A percentile compares a stretch with the other conserved stretches of the same genome.
Evolutionary conservation across 2,888 invertebrate species (phyloP).

Genomic region (Lucinisca nassula): DNA sequence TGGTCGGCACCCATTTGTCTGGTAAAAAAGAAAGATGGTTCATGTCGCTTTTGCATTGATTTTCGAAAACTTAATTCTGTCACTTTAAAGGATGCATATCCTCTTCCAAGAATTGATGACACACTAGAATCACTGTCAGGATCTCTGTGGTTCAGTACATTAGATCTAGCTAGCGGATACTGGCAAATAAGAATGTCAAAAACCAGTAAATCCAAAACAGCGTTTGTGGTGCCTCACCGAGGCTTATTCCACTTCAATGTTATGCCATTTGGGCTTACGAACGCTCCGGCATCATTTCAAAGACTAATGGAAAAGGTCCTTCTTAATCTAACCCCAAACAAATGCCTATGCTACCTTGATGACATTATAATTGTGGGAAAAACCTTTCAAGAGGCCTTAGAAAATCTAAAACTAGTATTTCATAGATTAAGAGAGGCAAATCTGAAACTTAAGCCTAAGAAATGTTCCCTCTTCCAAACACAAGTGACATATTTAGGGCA

Average conservation of each 20-base stretch:
- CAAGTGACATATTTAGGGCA: slow-evolving; percentile 17
- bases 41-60: background rate
- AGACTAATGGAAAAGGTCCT: slow-evolving; percentile 14
- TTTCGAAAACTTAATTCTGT: background rate
- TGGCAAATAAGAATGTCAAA: background rate
- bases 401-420: slow-evolving; percentile 13
- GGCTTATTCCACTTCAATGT: background rate
- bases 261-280: slow-evolving; percentile 34
- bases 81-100: background rate
- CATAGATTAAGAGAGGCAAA: background rate
- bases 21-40: background rate
- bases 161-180: slow-evolving; percentile 6
- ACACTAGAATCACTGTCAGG: background rate
- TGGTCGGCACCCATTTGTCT: background rate
- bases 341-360: slow-evolving; percentile 17
- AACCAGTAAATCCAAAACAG: background rate
- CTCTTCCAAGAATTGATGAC: background rate
- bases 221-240: background rate
- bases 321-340: background rate
- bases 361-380: slow-evolving; percentile 28
- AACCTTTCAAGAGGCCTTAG: background rate
- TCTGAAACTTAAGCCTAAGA: slow-evolving; percentile 10
- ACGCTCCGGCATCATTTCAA: slow-evolving; percentile 22
- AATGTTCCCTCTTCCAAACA: slow-evolving; percentile 30
- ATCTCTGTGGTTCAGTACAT: background rate